Evolutionary conservation across 2,888 invertebrate species (phyloP), one percentile per base, ranked within the genome.

Genomic region (Papilio protenor): DNA sequence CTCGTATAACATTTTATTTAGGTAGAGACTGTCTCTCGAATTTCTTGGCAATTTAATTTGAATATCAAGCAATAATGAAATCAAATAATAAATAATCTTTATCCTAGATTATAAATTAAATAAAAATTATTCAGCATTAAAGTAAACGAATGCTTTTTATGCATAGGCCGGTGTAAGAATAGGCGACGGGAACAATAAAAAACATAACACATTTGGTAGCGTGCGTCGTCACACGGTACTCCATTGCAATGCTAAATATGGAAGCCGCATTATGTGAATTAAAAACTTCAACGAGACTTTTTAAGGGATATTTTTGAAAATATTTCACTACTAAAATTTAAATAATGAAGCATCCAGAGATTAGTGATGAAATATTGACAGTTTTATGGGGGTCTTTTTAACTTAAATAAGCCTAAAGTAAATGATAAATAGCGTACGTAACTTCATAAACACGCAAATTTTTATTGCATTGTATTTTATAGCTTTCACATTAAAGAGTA

Each of bases 121-220:
- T 59, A 12, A 23, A 23, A 59, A 23, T 23, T 23, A 23, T 81
- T 83, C 80, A 79, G 73, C 80, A 76, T 73, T 78, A 78, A 81
- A 80, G 79, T 81, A 81, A 81, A 82, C 82, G 80, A 55, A 70
- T 78, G 83, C 83, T 82, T 83, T 84, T 82, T 80, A 84, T 83
- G 82, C 76, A 80, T 77, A 80, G 82, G 82, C 83, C 47, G 49
- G 18, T 83, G 83, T 76, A 77, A 72, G 77, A 81, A 81, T 75
- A 76, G 79, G 78, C 79, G 77, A 82, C 82, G 80, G 70, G 79
- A 78, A 80, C 80, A 84, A 83, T 84, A 84, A 84, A 85, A 85
- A 84, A 82, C 77, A 80, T 82, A 82, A 86, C 84, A 84, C 83
- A 84, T 88, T 84, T 85, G 85, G 82, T 86, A 76, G 86, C 87